Percentiles rank a stretch among this genome's conserved stretches.
Evolutionary conservation across 2,888 invertebrate genomes (phyloP).

Genomic region (Sceliomorpha sp.): DNA sequence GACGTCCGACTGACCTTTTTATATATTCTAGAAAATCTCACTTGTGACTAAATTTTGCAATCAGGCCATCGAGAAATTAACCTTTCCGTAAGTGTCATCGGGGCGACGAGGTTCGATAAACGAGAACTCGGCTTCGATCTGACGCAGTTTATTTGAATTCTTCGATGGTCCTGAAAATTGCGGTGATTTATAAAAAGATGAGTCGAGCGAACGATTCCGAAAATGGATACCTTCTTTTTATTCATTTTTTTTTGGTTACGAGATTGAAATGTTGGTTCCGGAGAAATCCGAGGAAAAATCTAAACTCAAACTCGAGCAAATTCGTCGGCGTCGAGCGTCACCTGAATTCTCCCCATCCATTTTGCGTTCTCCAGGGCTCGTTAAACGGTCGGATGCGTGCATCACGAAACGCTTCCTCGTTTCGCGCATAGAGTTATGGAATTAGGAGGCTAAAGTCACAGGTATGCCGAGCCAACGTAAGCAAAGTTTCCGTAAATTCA

Average conservation of each 20-base stretch:
- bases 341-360: no score
- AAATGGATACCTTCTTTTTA: no score
- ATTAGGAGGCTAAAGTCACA: slow-evolving; percentile 28
- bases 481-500: slow-evolving; percentile 44
- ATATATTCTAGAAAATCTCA: slow-evolving; percentile 13
- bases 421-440: slow-evolving; percentile 22
- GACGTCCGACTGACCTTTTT: slow-evolving; percentile 21
- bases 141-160: no score
- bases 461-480: slow-evolving; percentile 33
- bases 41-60: not conserved
- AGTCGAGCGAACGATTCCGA: no score
- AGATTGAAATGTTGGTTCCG: no score
- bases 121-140: no score
- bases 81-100: slow-evolving; percentile 12
- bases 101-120: not conserved
- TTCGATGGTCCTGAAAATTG: no score
- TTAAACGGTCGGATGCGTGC: slow-evolving; percentile 22
- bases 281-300: no score
- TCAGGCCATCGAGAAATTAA: slow-evolving; percentile 23
- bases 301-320: no score
- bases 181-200: no score
- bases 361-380: not conserved
- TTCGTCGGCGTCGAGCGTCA: no score
- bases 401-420: slow-evolving; percentile 25
- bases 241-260: no score